These are phyloP conservation scores for Nowickia ferox DNA, from an alignment of 2,888 invertebrate genomes.

Conservation along the genomic window DNA sequence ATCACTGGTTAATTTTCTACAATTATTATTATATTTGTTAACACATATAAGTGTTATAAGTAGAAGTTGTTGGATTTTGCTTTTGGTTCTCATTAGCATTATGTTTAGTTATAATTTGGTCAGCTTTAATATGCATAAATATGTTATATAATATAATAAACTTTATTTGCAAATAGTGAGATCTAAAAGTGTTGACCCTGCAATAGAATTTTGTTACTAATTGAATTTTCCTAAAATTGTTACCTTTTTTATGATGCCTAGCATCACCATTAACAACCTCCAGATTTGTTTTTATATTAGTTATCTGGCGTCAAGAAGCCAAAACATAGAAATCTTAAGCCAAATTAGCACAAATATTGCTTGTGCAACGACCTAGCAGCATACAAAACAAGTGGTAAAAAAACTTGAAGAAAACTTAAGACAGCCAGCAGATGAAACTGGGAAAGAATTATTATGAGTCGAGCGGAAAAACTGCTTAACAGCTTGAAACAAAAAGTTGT, in stretches of 20 bases:
- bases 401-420: neutral
- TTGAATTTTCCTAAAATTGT: neutral
- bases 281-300: neutral
- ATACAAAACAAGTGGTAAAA: neutral
- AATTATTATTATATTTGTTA: too few relatives aligned
- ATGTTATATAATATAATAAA: neutral
- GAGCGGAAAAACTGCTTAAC: conserved; percentile 42
- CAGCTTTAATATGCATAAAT: too few relatives aligned
- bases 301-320: neutral
- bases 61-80: too few relatives aligned
- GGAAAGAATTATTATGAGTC: neutral
- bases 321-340: conserved; percentile 4
- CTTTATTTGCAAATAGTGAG: neutral
- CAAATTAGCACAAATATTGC: conserved; percentile 29
- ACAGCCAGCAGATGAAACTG: neutral
- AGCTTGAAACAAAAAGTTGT: conserved; percentile 52
- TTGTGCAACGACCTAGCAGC: neutral
- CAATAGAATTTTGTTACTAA: neutral
- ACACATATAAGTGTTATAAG: too few relatives aligned
- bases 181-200: neutral
- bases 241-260: neutral
- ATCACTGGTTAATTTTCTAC: too few relatives aligned
- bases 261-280: neutral
- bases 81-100: too few relatives aligned
- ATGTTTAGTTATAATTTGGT: too few relatives aligned